A percentile compares a stretch with the other conserved stretches of the same genome.
Evolutionary conservation across 1,140 invertebrate genomes (phyloP).

Genomic region (Bicyclus anynana): DNA sequence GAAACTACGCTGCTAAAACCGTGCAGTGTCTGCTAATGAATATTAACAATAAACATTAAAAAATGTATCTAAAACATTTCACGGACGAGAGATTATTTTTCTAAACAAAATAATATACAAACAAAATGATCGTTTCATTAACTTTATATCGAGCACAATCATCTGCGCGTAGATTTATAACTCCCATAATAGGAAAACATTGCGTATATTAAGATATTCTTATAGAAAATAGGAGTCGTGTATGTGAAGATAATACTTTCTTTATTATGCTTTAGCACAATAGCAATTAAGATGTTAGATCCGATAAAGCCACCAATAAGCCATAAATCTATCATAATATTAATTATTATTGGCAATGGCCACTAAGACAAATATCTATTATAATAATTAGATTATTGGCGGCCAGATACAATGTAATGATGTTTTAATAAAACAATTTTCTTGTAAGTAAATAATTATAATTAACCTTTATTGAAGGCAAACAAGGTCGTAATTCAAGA

Average conservation of each 20-base stretch:
- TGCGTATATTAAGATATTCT: background rate
- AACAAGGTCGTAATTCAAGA: background rate
- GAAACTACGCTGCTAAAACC: too few relatives aligned
- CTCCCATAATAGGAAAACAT: background rate
- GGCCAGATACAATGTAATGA: background rate
- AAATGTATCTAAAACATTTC: too few relatives aligned
- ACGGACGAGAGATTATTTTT: too few relatives aligned
- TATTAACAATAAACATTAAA: too few relatives aligned
- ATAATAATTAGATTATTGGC: conserved; percentile 3
- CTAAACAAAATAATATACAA: too few relatives aligned
- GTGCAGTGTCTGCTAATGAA: too few relatives aligned
- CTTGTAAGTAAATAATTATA: background rate
- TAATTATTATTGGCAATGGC: conserved; percentile 6
- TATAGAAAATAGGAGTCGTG: background rate
- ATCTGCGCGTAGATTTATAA: too few relatives aligned
- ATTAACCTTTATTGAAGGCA: background rate
- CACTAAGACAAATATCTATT: conserved; percentile 10
- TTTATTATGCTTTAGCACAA: conserved; percentile 4
- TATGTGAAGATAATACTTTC: background rate
- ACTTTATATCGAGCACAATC: too few relatives aligned
- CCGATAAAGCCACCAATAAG: conserved; percentile 6
- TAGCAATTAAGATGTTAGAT: conserved; percentile 8
- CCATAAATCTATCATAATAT: conserved; percentile 11
- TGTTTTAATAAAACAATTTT: background rate
- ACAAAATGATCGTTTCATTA: too few relatives aligned